Base-by-base conservation (phyloP, 2,797 vertebrate genomes). In the Pangasius mekongensis region DNA sequence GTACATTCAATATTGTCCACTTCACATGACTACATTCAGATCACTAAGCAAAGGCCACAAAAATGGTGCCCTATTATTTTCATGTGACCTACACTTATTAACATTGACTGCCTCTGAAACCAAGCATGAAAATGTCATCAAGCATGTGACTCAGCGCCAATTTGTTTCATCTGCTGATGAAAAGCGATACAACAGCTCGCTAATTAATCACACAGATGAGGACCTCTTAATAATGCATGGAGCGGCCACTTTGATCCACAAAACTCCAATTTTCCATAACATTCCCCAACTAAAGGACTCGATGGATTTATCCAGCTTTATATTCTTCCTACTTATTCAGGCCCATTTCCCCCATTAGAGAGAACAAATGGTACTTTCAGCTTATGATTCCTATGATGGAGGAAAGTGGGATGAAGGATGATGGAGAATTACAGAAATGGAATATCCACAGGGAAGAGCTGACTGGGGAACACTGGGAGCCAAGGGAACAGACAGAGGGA, bases 201-300 rank as follows among this genome's bases (percentile, higher is more conserved):
- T 92, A 94, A 95, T 95, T 94, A 94, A 94, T 94, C 90, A 80
- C 83, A 74, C 0, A 86, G 89, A 89, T 88, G 89, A 92, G 91
- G 89, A 91, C 89, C 91, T 91, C 91, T 94, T 91, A 93, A 94
- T 92, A 91, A 92, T 83, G 90, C 90, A 90, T 84, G 71, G 39
- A 62, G 39, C 8, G 16, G 49, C 39, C 77, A 73, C 62, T 86
- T 84, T 84, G 49, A 87, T 86, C 80, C 71, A n/a, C 66, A 71
- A 86, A 54, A 76, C 47, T 58, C 88, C 18, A 74, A 84, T 71
- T 87, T 71, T 88, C 60, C 58, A 83, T 87, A 30, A 47, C 52
- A 83, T 47, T 54, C 27, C 4, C 27, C 60, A 64, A 83, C 33
- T 47, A 27, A 86, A 64, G n/a, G 64, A 67, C 27, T 27, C 8